These are phyloP conservation scores for Drosophila nikananu DNA, from an alignment of 1,140 invertebrate genomes.

Conservation along the genomic window DNA sequence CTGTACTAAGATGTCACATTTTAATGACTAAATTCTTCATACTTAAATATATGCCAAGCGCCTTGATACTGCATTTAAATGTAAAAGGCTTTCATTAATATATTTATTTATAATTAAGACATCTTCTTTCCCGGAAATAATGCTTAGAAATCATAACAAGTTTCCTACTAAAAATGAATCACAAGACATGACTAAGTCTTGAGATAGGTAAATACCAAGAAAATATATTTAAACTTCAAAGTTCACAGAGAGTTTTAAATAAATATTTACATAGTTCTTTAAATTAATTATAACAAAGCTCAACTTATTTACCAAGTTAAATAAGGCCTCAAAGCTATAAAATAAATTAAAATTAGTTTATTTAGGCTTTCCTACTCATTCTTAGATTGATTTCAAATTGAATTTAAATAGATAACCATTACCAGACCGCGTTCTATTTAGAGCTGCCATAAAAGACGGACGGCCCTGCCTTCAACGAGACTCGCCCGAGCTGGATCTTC, in stretches of 20 bases:
- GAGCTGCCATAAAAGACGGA: constrained; percentile 19
- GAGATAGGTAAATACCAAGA: not conserved
- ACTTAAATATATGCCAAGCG: not conserved
- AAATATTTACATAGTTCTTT: not conserved
- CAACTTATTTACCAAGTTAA: too few species aligned
- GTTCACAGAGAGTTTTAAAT: not conserved
- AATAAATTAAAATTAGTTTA: not conserved
- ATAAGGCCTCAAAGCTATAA: too few species aligned
- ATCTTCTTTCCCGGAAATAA: not conserved
- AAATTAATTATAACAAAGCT: too few species aligned
- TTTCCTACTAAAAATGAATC: not conserved
- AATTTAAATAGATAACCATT: constrained; percentile 4
- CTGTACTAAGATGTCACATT: not conserved
- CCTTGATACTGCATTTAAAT: not conserved
- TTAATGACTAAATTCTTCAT: not conserved
- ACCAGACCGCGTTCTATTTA: constrained; percentile 21
- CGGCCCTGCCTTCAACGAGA: constrained; percentile 13
- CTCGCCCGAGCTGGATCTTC: constrained; percentile 30
- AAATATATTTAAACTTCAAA: not conserved
- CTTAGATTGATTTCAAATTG: not conserved
- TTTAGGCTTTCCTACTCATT: not conserved
- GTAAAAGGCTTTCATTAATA: not conserved
- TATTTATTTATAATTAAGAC: not conserved
- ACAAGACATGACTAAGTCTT: not conserved
- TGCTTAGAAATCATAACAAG: not conserved